Base-by-base conservation (phyloP, 2,888 invertebrate genomes). In the Seira sanloemensis region DNA sequence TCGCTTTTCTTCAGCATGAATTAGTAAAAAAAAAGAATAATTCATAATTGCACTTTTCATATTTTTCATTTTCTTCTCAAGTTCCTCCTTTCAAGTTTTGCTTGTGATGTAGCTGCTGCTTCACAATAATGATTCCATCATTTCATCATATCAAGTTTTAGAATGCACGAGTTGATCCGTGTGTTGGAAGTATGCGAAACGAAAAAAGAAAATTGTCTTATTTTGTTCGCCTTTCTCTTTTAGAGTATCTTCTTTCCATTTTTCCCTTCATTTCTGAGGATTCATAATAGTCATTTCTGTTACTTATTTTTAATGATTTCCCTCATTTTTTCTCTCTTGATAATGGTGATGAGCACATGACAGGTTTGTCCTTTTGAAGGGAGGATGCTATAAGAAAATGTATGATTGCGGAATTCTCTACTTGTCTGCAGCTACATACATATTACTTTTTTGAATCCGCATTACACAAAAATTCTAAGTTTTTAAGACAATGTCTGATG, bases 301-400 rank as follows among this genome's bases (percentile, higher is more conserved):
- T 71, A 71, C 66, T 71, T 71, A 72, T 66, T 78, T 78, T 72
- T 78, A 78, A 78, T 78, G 78, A 72, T 78, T 78, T 78, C 71
- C 50, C 66, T 66, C 19, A 23, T 66, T n/a, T n/a, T n/a, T 66
- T 71, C 71, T 78, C 69, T 78, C 65, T 37, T 78, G 62, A 71
- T 78, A 46, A 78, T 72, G 66, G 50, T 65, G 37, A 37, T 37
- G 37, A 37, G 37, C 18, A 62, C 46, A 71, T 65, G 72, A 78
- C 71, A 72, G 78, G 78, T 66, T 78, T 78, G 78, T 78, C 78
- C 78, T 78, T 78, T 78, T 62, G 71, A 37, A 37, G 12, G 12
- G 4, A 37, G 37, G n/a, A n/a, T n/a, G n/a, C 12, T 4, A 37
- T 7, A 37, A 37, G 37, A 37, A 37, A 7, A 37, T 37, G 4